Evolutionary conservation across 2,888 invertebrate species (phyloP).

Genomic region (Hirtodrosophila histrioides): DNA sequence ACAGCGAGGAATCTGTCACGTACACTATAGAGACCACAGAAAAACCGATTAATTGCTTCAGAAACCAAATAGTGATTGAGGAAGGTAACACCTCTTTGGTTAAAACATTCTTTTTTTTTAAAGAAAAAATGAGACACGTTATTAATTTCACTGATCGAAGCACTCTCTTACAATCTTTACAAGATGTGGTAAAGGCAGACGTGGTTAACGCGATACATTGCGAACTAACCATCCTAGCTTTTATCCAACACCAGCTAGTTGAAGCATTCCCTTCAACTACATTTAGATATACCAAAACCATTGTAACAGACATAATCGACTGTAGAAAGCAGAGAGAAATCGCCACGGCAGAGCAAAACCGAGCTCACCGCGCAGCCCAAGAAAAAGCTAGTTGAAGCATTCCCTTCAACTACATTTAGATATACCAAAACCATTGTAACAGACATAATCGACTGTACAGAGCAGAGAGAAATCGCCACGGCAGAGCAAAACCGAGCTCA

Average conservation of each 20-base stretch:
- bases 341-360: not conserved
- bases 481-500: conserved; percentile 2
- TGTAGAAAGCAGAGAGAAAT: conserved; percentile 1
- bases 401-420: conserved; percentile 1
- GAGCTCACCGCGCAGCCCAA: not conserved
- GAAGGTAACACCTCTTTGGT: too few relatives aligned
- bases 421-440: not conserved
- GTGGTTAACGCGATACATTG: too few relatives aligned
- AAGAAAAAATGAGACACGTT: too few relatives aligned
- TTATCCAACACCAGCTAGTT: too few relatives aligned
- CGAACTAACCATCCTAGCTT: too few relatives aligned
- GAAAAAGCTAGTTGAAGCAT: not conserved
- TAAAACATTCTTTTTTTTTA: too few relatives aligned
- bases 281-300: too few relatives aligned
- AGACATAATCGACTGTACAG: not conserved
- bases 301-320: not conserved
- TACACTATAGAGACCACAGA: conserved; percentile 40
- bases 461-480: not conserved
- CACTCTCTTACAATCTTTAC: too few relatives aligned
- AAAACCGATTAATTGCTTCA: conserved; percentile 49
- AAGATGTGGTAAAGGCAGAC: too few relatives aligned
- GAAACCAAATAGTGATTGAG: conserved; percentile 10
- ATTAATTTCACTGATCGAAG: too few relatives aligned
- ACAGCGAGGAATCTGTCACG: conserved; percentile 38
- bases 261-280: too few relatives aligned